Evolutionary conservation across 2,888 invertebrate species (phyloP).

Genomic region (Lochmaea capreae): DNA sequence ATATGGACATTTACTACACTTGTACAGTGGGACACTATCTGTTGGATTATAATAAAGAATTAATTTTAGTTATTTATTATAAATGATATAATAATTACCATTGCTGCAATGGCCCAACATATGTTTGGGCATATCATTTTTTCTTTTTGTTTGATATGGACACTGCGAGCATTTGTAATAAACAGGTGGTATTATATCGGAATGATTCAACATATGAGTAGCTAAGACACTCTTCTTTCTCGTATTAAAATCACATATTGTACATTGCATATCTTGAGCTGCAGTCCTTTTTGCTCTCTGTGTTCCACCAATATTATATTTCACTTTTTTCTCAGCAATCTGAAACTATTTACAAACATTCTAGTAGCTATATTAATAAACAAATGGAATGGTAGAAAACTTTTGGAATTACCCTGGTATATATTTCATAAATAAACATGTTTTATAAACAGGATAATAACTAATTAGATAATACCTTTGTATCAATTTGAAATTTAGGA

Average conservation of each 20-base stretch:
- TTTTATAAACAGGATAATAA: too few relatives aligned
- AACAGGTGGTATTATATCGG: constrained; percentile 31
- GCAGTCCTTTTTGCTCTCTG: constrained; percentile 24
- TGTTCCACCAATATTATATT: background rate
- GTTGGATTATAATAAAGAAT: background rate
- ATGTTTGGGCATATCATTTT: constrained; percentile 53
- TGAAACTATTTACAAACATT: background rate
- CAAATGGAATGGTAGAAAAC: background rate
- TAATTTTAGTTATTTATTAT: background rate
- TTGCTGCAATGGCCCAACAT: constrained; percentile 50
- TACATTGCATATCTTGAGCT: constrained; percentile 23
- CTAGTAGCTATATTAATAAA: too few relatives aligned
- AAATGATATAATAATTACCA: constrained; percentile 35
- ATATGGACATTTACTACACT: constrained; percentile 50
- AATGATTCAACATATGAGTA: constrained; percentile 33
- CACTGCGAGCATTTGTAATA: constrained; percentile 50
- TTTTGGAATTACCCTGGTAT: background rate
- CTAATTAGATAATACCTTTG: background rate
- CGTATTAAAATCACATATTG: constrained; percentile 19
- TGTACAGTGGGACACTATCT: constrained; percentile 39
- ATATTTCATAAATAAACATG: too few relatives aligned
- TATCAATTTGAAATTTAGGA: constrained; percentile 10
- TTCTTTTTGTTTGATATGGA: constrained; percentile 51
- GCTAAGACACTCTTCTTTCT: constrained; percentile 31
- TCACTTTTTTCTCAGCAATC: background rate